Evolutionary conservation across 1,140 invertebrate genomes (phyloP).

Genomic region (Drosophila serrata): DNA sequence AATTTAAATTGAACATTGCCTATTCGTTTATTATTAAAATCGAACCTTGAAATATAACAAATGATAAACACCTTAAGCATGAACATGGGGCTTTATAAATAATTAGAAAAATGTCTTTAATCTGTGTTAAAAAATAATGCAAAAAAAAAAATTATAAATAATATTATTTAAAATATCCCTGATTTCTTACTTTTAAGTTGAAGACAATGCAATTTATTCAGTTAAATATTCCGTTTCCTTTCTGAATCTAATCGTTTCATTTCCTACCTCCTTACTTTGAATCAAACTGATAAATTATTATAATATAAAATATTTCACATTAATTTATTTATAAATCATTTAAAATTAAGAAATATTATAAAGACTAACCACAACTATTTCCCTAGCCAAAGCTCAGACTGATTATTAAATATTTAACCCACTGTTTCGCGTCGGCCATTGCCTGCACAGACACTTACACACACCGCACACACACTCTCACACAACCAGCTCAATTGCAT

Average conservation of each 20-base stretch:
- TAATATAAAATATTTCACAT: not conserved
- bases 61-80: no score
- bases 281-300: no score
- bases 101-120: not conserved
- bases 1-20: no score
- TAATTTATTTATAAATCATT: not conserved
- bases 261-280: accelerated
- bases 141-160: no score
- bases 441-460: constrained; percentile 26
- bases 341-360: not conserved
- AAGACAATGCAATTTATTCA: no score
- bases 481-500: constrained; percentile 55
- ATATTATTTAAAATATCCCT: not conserved
- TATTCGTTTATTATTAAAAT: not conserved
- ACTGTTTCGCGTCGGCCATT: constrained; percentile 51
- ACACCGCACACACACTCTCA: constrained; percentile 3
- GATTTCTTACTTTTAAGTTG: not conserved
- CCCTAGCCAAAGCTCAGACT: not conserved
- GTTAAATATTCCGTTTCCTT: accelerated
- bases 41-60: not conserved
- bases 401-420: constrained; percentile 14
- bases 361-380: not conserved
- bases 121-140: no score
- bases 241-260: not conserved
- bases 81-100: not conserved